phyloP scores from a whole-genome alignment of 2,888 invertebrate genomes.

The Mesochorus sp. region DNA sequence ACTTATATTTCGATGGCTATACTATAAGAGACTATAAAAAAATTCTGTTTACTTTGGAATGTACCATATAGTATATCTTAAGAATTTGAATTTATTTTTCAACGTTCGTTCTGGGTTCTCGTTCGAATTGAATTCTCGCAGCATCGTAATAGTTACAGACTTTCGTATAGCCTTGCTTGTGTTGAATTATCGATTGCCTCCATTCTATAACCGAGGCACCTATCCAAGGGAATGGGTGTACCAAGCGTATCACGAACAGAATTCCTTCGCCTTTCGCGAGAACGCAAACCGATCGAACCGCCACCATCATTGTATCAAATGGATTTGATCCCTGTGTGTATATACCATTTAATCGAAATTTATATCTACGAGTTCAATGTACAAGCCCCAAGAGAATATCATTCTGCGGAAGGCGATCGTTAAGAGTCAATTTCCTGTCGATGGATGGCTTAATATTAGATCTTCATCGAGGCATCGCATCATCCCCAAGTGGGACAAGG shows the following conservation, averaged over 20 bases:
- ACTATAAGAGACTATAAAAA: too few species aligned
- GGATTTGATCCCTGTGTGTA: too few species aligned
- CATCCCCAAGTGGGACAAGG: slow-evolving; percentile 65
- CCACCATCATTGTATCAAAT: neutral
- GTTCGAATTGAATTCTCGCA: neutral
- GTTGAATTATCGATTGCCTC: neutral
- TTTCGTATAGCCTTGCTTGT: neutral
- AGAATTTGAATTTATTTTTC: neutral
- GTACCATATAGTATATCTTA: too few species aligned
- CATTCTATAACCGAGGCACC: neutral
- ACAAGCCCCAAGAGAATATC: neutral
- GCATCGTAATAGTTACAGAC: neutral
- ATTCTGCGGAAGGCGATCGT: slow-evolving; percentile 49
- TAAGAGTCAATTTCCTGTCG: slow-evolving; percentile 60
- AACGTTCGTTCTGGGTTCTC: neutral
- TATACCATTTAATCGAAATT: neutral
- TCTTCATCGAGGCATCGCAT: slow-evolving; percentile 42
- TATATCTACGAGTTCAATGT: neutral
- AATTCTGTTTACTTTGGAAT: too few species aligned
- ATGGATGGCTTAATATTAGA: slow-evolving; percentile 44
- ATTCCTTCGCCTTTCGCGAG: neutral
- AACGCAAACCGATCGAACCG: neutral
- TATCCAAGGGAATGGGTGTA: slow-evolving; percentile 10
- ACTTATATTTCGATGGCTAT: too few species aligned
- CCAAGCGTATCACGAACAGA: neutral